Base-by-base conservation (phyloP, 2,113 vertebrate genomes). In the Atherinomorus stipes region DNA sequence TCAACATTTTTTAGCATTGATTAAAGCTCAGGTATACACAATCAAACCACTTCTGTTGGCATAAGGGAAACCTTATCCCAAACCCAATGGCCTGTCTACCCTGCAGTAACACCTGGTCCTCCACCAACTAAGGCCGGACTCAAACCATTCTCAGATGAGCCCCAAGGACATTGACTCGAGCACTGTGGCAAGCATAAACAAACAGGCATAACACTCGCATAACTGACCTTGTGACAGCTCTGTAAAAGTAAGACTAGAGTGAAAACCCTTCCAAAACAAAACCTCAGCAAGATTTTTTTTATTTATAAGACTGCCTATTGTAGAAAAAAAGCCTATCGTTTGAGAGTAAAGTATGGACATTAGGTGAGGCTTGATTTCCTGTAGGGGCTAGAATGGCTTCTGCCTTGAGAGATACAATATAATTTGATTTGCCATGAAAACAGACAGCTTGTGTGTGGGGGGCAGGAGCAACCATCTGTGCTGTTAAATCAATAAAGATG, bases 1-100 rank as follows among this genome's bases (percentile, higher is more conserved):
- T 83, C 47, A 81, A 76, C 71, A 83, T 83, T 83, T 88, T 87
- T 87, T 84, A 64, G 56, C 82, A 85, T 76, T 90, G 90, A 92
- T 92, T 92, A 86, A 87, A 91, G 86, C 82, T 87, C 86, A 85
- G 82, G 84, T 91, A 87, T 81, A 84, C 83, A 89, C 81, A 86
- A 92, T 91, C 86, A 91, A 87, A 81, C 76, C 81, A 84, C 75
- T 85, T 87, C 77, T 90, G 84, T 89, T 89, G 88, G 91, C 83
- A 85, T 71, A 83, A 51, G 84, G 42, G 88, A 92, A 93, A 93
- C 71, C 44, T 63, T 84, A 90, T 79, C 84, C 78, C 76, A 53
- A 76, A 76, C 60, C 83, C 76, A 85, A 44, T 61, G 83, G 74
- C 59, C 78, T 69, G 72, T 76, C 80, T 85, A 59, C 47, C 50